phyloP scores from a whole-genome alignment of 1,140 invertebrate species.

The Trypoxylus dichotomus region DNA sequence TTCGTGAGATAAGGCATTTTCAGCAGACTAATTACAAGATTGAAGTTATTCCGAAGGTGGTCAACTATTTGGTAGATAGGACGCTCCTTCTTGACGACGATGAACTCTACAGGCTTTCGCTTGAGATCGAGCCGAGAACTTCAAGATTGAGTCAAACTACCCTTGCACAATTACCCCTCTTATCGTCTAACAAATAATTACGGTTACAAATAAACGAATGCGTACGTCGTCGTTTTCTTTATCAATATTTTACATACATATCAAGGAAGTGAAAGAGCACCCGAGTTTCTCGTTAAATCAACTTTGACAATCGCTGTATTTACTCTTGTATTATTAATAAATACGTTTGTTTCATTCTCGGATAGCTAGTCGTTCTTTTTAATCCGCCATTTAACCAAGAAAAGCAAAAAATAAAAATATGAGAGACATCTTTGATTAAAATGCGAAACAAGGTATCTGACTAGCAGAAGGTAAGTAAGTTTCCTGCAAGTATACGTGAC shows the following conservation, averaged over 20 bases:
- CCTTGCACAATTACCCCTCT: slow-evolving; percentile 32
- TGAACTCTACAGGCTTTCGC: slow-evolving; percentile 78
- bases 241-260: not conserved
- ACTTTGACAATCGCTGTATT: slow-evolving; percentile 27
- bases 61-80: slow-evolving; percentile 80
- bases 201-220: not conserved
- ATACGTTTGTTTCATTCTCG: not conserved
- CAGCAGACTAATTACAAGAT: slow-evolving; percentile 94
- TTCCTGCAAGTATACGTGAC: too few relatives aligned
- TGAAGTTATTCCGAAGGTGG: slow-evolving; percentile 78
- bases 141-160: slow-evolving; percentile 53
- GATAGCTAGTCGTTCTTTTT: not conserved
- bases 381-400: not conserved
- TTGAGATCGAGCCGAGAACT: slow-evolving; percentile 82
- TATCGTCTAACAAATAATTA: slow-evolving; percentile 1
- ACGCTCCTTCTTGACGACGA: slow-evolving; percentile 78
- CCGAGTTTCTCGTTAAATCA: slow-evolving; percentile 12
- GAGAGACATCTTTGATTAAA: not conserved
- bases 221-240: slow-evolving; percentile 4
- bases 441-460: too few relatives aligned
- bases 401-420: too few relatives aligned
- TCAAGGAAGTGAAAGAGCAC: not conserved
- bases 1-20: slow-evolving; percentile 88
- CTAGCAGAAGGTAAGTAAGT: too few relatives aligned
- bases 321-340: slow-evolving; percentile 7